phyloP scores from a whole-genome alignment of 2,888 invertebrate genomes.

The Polydrusus cervinus region DNA sequence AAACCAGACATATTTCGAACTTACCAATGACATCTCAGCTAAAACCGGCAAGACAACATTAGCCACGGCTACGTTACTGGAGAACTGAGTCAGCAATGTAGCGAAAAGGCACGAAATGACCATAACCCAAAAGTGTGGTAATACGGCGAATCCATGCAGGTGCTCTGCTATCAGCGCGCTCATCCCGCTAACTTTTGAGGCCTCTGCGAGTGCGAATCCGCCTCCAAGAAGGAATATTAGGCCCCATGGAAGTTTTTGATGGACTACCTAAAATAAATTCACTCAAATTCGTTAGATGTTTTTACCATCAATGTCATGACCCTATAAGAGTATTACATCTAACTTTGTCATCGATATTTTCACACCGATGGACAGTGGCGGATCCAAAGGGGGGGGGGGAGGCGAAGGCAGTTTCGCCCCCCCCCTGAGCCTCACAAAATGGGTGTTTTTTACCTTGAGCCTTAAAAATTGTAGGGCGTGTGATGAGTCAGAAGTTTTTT shows the following conservation, averaged over 20 bases:
- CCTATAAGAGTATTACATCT: no score
- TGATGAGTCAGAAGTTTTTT: no score
- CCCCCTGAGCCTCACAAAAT: no score
- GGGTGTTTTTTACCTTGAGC: no score
- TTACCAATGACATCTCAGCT: conserved; percentile 80
- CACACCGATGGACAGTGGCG: no score
- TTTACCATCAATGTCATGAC: no score
- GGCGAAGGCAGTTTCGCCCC: no score
- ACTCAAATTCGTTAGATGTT: no score
- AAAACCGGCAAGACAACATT: conserved; percentile 90
- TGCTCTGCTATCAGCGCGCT: conserved; percentile 84
- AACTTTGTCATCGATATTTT: no score
- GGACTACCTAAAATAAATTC: conserved; percentile 76
- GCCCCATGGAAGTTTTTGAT: conserved; percentile 93
- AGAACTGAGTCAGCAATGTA: conserved; percentile 90
- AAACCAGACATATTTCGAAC: conserved; percentile 14
- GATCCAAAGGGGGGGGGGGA: no score
- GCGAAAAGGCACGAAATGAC: conserved; percentile 85
- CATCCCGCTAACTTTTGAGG: conserved; percentile 83
- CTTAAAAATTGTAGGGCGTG: no score
- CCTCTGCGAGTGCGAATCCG: conserved; percentile 93
- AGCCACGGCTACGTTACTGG: conserved; percentile 92
- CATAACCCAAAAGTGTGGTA: conserved; percentile 80
- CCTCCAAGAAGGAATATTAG: conserved; percentile 90
- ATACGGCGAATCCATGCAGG: conserved; percentile 78